These are phyloP conservation scores for Mimas tiliae DNA, from an alignment of 2,888 invertebrate species.

Conservation along the genomic window DNA sequence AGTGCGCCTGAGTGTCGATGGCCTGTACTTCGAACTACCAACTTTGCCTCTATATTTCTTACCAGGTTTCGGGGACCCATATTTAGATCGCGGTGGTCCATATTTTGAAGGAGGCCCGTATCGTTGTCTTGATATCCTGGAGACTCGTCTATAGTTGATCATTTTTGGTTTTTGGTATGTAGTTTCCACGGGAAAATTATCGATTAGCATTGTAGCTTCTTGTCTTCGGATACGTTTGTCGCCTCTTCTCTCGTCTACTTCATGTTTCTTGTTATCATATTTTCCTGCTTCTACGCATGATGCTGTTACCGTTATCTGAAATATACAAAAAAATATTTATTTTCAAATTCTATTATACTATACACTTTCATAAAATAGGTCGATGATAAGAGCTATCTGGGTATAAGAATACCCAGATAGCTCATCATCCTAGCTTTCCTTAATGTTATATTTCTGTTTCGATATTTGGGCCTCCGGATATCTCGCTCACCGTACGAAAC, in stretches of 20 bases:
- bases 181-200: conserved; percentile 54
- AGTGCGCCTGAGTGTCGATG: conserved; percentile 46
- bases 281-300: conserved; percentile 49
- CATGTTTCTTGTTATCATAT: conserved; percentile 35
- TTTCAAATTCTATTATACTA: not conserved
- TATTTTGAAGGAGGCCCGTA: conserved; percentile 53
- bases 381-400: too few species aligned
- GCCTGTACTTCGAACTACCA: conserved; percentile 48
- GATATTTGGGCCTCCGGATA: too few species aligned
- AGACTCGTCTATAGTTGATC: conserved; percentile 55
- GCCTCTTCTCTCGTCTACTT: conserved; percentile 40
- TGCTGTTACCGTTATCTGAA: conserved; percentile 68
- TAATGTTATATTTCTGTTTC: too few species aligned
- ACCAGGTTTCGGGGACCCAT: conserved; percentile 47
- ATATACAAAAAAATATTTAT: conserved; percentile 34
- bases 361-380: too few species aligned
- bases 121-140: conserved; percentile 49
- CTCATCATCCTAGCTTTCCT: too few species aligned
- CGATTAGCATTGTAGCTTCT: conserved; percentile 62
- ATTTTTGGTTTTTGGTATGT: conserved; percentile 57
- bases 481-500: too few species aligned
- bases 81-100: conserved; percentile 52
- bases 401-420: too few species aligned
- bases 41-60: conserved; percentile 57
- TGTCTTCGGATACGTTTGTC: conserved; percentile 52